A percentile compares a stretch with the other conserved stretches of the same genome.
Conservation (phyloP, 2,888 invertebrate species). For the Acleris cristana region DNA sequence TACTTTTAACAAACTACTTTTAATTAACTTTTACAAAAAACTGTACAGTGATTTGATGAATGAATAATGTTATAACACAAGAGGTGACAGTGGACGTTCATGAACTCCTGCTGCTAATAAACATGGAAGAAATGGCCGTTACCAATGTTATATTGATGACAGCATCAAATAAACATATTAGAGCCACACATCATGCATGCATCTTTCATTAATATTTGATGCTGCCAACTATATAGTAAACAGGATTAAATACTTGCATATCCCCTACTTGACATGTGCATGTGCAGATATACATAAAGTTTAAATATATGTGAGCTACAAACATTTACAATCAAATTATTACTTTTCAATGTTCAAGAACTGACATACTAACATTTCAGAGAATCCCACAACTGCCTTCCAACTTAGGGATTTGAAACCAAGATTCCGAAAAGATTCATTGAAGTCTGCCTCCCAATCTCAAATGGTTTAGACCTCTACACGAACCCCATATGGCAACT, state of each 20-base stretch:
- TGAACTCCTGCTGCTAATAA: no score
- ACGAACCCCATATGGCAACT: constrained; percentile 44
- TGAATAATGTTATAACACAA: no score
- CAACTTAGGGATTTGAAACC: constrained; percentile 49
- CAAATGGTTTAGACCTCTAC: constrained; percentile 54
- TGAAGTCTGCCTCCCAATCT: constrained; percentile 51
- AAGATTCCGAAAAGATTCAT: constrained; percentile 55
- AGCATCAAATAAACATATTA: no score
- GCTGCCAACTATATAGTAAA: no score
- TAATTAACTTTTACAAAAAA: constrained; percentile 27
- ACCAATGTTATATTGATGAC: no score
- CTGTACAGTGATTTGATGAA: no score
- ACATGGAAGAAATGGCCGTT: no score
- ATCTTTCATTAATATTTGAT: no score
- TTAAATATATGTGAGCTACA: not conserved
- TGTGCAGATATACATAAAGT: not conserved
- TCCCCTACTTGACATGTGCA: not conserved
- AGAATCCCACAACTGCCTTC: constrained; percentile 52
- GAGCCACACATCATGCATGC: no score
- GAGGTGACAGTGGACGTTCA: no score
- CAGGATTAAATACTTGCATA: no score
- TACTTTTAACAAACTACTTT: constrained; percentile 22
- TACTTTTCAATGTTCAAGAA: not conserved
- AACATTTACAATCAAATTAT: not conserved
- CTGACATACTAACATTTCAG: constrained; percentile 62